These are phyloP conservation scores for Hemiscyllium ocellatum DNA, from an alignment of 2,113 vertebrate genomes.

Conservation along the genomic window DNA sequence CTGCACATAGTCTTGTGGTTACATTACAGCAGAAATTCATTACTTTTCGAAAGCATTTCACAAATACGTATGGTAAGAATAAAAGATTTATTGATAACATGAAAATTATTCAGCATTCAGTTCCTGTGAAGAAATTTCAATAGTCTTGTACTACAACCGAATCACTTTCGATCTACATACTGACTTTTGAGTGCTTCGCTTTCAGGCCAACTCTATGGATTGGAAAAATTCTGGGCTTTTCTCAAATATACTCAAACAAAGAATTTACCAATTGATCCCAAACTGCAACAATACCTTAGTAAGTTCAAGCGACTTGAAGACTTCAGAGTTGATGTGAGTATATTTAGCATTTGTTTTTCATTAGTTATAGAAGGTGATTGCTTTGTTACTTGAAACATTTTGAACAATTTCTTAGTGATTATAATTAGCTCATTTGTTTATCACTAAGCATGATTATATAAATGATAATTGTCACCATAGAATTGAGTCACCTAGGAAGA, in stretches of 20 bases:
- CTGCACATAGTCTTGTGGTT: background rate
- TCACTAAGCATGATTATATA: background rate
- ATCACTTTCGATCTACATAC: conserved; percentile 26
- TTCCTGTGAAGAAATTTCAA: background rate
- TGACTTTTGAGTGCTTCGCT: background rate
- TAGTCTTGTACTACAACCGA: background rate
- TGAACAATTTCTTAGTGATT: background rate
- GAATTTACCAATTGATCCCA: conserved; percentile 70
- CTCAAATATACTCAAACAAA: conserved; percentile 82
- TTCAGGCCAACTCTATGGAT: conserved; percentile 87
- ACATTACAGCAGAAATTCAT: background rate
- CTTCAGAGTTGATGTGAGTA: conserved; percentile 86
- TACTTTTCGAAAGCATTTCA: background rate
- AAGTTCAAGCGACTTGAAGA: conserved; percentile 90
- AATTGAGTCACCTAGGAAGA: background rate
- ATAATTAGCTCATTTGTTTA: background rate
- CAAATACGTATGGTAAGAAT: background rate
- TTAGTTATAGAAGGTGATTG: background rate
- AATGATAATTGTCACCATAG: background rate
- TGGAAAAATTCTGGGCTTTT: conserved; percentile 98
- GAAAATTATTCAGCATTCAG: background rate
- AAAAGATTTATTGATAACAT: background rate
- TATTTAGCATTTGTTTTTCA: conserved; percentile 30
- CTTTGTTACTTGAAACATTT: background rate
- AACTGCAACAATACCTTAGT: conserved; percentile 78